These are phyloP conservation scores for Chaenocephalus aceratus DNA, from an alignment of 2,113 vertebrate genomes.

Conservation along the genomic window DNA sequence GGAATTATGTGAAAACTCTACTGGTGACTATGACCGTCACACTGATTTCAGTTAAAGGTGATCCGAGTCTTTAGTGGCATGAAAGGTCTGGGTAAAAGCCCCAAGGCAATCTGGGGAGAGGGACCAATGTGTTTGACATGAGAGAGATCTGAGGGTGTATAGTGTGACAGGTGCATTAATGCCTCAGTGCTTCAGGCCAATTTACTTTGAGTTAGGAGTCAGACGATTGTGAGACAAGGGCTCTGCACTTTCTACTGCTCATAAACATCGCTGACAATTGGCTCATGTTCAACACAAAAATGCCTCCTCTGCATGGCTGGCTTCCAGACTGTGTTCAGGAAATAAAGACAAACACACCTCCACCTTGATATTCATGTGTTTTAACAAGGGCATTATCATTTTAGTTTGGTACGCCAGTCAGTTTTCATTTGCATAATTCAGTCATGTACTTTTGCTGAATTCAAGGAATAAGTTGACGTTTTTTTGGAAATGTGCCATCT, in stretches of 20 bases:
- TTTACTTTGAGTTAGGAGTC: constrained; percentile 25
- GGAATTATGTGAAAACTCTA: constrained; percentile 35
- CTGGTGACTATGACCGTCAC: constrained; percentile 17
- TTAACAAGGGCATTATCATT: not conserved
- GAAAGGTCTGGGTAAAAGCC: constrained; percentile 32
- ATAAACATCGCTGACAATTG: constrained; percentile 33
- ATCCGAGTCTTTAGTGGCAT: not conserved
- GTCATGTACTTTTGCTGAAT: not conserved
- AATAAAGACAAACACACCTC: constrained; percentile 26
- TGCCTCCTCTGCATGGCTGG: constrained; percentile 19
- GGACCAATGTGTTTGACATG: constrained; percentile 33
- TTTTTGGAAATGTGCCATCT: not conserved
- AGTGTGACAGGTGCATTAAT: constrained; percentile 57
- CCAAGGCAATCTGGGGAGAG: constrained; percentile 53
- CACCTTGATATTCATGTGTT: constrained; percentile 5
- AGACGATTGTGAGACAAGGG: constrained; percentile 25
- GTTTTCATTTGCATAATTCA: not conserved
- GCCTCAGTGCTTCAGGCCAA: constrained; percentile 26
- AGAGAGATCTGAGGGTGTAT: constrained; percentile 31
- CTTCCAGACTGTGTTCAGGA: constrained; percentile 28
- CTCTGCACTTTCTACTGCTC: not conserved
- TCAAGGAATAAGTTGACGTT: not conserved
- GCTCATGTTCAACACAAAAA: constrained; percentile 19
- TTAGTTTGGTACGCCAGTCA: not conserved
- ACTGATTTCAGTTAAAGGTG: constrained; percentile 8